Conservation (phyloP, 1,140 invertebrate genomes). For the Olivierus martensii region DNA sequence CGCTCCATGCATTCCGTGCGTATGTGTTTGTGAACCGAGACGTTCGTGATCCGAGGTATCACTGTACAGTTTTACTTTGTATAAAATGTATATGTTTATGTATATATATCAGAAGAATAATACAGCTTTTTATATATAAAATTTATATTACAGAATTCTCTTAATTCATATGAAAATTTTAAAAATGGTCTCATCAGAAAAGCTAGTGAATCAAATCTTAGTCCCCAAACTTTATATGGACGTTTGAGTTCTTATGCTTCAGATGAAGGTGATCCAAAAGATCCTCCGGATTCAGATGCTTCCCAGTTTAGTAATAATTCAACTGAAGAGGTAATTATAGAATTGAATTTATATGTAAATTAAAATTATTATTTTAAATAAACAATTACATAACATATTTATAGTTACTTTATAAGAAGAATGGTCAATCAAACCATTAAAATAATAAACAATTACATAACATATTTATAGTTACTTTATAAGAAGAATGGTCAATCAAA, state of each 20-base stretch:
- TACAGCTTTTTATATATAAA: no score
- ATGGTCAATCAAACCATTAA: neutral
- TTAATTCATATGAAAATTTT: constrained; percentile 12
- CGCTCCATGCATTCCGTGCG: no score
- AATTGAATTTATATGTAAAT: neutral
- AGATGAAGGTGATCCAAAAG: neutral
- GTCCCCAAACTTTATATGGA: constrained; percentile 3
- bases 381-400: neutral
- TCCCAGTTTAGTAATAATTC: neutral
- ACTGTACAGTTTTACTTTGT: no score
- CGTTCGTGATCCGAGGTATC: no score
- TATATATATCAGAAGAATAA: no score
- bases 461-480: neutral
- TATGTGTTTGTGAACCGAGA: no score
- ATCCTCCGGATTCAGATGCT: neutral
- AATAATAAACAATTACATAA: neutral
- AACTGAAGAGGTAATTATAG: neutral
- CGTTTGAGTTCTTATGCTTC: constrained; percentile 4
- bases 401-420: neutral
- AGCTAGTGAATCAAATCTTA: constrained; percentile 4
- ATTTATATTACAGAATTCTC: constrained; percentile 4
- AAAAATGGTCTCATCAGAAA: constrained; percentile 4
- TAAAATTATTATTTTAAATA: neutral
- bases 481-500: neutral
- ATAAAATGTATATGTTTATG: no score